phyloP scores from a whole-genome alignment of 2,888 invertebrate species.

The Monochamus alternatus region DNA sequence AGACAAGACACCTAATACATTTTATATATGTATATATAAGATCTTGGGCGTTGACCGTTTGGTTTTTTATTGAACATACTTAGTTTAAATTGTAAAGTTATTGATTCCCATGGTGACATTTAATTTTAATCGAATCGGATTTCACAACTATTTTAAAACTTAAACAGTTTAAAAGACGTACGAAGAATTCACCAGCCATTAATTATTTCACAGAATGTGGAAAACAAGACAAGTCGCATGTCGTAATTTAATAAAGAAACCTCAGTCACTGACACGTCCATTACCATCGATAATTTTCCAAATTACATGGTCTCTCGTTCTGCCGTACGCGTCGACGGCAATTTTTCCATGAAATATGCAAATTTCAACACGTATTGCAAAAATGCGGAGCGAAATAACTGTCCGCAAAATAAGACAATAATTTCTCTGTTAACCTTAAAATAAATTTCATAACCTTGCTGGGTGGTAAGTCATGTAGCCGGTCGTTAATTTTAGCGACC shows the following conservation, averaged over 20 bases:
- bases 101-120: too few species aligned
- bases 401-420: conserved; percentile 13
- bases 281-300: conserved; percentile 1
- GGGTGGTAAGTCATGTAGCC: conserved; percentile 49
- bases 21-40: too few species aligned
- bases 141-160: too few species aligned
- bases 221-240: not conserved
- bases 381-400: conserved; percentile 9
- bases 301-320: not conserved
- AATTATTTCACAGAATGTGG: not conserved
- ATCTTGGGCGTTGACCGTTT: too few species aligned
- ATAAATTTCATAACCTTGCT: conserved; percentile 52
- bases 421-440: conserved; percentile 47
- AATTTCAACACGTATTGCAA: conserved; percentile 6
- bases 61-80: too few species aligned
- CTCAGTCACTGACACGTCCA: not conserved
- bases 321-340: not conserved
- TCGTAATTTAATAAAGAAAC: not conserved
- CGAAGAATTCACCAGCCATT: too few species aligned
- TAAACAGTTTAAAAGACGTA: too few species aligned
- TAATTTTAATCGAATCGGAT: too few species aligned
- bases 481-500: conserved; percentile 51
- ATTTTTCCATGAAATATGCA: conserved; percentile 7
- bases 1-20: too few species aligned
- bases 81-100: too few species aligned